Evolutionary conservation across 2,113 vertebrate genomes (phyloP), one percentile per base, ranked within the genome.

Genomic region (Equus przewalskii): DNA sequence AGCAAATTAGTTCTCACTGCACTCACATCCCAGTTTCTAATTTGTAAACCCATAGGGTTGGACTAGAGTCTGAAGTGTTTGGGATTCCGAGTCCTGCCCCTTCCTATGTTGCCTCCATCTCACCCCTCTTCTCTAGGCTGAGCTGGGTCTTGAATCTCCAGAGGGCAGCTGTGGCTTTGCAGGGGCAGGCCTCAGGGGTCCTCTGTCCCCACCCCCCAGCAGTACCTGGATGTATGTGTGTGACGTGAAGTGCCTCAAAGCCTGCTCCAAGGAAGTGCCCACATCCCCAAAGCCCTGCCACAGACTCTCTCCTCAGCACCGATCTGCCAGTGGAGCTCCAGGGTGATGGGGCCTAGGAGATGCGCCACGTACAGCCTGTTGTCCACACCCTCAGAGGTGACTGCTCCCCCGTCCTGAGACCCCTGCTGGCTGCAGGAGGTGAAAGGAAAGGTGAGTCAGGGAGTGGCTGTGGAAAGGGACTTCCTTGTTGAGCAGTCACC

Each of bases 241-340:
- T 15, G 62, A n/a, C 19, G 7, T 18, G 51, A 44, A 54, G 54
- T 11, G 33, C 72, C 69, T 44, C 2, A 1, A 78, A 51, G 21
- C 69, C 69, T 51, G 16, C 41, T 51, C 58, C 0, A 28, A 46
- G 41, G 46, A 64, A 19, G 24, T 8, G n/a, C 72, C 72, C n/a
- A 13, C n/a, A 0, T 6, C 73, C 91, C 41, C 49, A 3, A 10
- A 9, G 2, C 15, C 64, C 64, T 12, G 1, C 13, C 2, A 1
- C 79, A 15, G 51, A 86, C 86, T 98, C 98, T 99, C 99, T 99
- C 99, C 75, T 99, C 98, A 97, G 99, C 96, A 80, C 92, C 97
- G 90, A 99, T 98, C 98, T 99, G 98, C 98, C 99, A 99, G 98
- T 99, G 99, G 26, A 98, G 98, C 41, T 98, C 98, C 82, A 98